Percentiles rank a stretch among this genome's conserved stretches.
These are phyloP conservation scores for Petrocephalus zakoni DNA, from an alignment of 2,113 vertebrate genomes.

Conservation along the genomic window DNA sequence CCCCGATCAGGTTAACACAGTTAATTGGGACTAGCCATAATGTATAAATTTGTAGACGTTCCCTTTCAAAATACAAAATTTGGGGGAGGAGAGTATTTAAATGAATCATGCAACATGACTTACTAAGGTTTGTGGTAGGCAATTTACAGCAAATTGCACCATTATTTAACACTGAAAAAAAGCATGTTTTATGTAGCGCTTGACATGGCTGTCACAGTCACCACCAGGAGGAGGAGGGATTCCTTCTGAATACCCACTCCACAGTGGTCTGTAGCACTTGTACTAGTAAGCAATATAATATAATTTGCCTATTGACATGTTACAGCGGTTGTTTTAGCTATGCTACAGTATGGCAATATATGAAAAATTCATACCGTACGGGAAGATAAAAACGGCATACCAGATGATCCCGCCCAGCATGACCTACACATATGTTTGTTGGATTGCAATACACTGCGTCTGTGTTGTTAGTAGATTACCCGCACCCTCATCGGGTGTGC, in stretches of 20 bases:
- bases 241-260: background rate
- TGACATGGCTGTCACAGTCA: background rate
- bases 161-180: background rate
- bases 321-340: background rate
- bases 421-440: background rate
- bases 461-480: background rate
- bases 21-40: no score
- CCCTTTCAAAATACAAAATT: background rate
- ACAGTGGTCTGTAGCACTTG: background rate
- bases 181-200: background rate
- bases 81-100: background rate
- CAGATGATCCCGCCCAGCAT: background rate
- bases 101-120: background rate
- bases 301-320: background rate
- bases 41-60: background rate
- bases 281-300: background rate
- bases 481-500: no score
- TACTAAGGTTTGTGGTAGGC: background rate
- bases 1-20: no score
- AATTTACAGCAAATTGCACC: background rate
- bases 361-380: background rate
- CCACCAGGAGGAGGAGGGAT: background rate
- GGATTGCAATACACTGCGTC: background rate
- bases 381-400: background rate
- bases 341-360: background rate